phyloP scores from a whole-genome alignment of 1,140 invertebrate genomes.

The Pantala flavescens region DNA sequence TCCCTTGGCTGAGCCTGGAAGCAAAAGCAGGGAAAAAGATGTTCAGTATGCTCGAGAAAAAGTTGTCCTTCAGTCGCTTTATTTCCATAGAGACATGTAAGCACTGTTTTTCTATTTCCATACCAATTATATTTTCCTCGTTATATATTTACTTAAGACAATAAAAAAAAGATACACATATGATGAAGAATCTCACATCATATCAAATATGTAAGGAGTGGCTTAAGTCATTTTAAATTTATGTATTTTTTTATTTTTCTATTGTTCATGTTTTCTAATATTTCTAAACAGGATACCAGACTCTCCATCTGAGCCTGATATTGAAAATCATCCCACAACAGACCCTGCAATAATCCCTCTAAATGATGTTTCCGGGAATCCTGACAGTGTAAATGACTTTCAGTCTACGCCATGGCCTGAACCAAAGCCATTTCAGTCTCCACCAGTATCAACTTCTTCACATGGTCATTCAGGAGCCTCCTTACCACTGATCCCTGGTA shows the following conservation, averaged over 20 bases:
- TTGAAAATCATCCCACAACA: constrained; percentile 58
- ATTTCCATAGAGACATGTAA: constrained; percentile 70
- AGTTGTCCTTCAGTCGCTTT: constrained; percentile 69
- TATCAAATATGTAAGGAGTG: not conserved
- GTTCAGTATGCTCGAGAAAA: constrained; percentile 78
- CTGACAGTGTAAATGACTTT: constrained; percentile 66
- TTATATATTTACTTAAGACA: constrained; percentile 13
- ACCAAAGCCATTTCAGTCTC: constrained; percentile 43
- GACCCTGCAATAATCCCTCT: constrained; percentile 77
- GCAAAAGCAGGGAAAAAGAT: constrained; percentile 73
- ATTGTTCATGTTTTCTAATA: constrained; percentile 18
- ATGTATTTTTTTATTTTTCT: not conserved
- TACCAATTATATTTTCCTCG: not conserved
- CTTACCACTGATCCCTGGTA: not conserved
- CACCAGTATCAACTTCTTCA: not conserved
- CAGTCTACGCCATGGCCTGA: constrained; percentile 66
- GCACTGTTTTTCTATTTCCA: constrained; percentile 27
- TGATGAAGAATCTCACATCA: not conserved
- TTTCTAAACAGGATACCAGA: constrained; percentile 57
- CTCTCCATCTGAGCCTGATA: constrained; percentile 70
- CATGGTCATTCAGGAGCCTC: not conserved
- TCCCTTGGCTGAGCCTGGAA: constrained; percentile 54
- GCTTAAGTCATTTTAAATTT: constrained; percentile 15
- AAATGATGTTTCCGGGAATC: constrained; percentile 72
- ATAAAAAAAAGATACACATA: constrained; percentile 15